Percentiles rank a stretch among this genome's conserved stretches.
Conservation (phyloP, 2,113 vertebrate genomes). For the Petaurus breviceps region DNA sequence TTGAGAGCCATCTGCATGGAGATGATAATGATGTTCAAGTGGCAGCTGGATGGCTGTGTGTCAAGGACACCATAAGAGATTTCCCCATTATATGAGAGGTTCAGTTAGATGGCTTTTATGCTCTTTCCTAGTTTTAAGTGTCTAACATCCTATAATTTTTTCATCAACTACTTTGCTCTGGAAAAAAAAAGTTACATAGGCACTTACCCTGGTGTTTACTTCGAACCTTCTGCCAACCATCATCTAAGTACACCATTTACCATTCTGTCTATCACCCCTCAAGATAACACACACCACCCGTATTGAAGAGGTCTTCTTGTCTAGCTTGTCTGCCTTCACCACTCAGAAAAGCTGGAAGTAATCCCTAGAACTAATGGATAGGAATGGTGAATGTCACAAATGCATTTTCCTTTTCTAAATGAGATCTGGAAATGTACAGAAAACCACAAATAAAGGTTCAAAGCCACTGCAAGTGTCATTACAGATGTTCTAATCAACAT, state of each 20-base stretch:
- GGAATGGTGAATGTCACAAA: neutral
- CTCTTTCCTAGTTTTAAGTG: neutral
- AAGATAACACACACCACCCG: conserved; percentile 23
- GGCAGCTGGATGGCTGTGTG: neutral
- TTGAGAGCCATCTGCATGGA: neutral
- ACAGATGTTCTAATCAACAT: conserved; percentile 6
- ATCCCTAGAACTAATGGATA: neutral
- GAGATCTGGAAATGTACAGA: conserved; percentile 18
- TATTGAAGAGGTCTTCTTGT: conserved; percentile 5
- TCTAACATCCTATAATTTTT: neutral
- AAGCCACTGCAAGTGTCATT: neutral
- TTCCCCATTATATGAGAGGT: neutral
- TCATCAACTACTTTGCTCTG: neutral
- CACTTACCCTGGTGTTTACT: neutral
- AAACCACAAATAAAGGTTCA: neutral
- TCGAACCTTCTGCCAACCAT: neutral
- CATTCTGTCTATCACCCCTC: neutral
- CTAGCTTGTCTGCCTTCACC: conserved; percentile 24
- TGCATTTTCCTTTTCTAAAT: conserved; percentile 24
- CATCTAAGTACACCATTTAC: neutral
- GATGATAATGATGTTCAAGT: neutral
- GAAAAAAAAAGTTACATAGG: neutral
- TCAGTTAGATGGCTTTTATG: neutral
- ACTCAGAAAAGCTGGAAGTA: conserved; percentile 18
- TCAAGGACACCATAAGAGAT: neutral